A percentile compares a stretch with the other conserved stretches of the same genome.
phyloP scores from a whole-genome alignment of 1,140 invertebrate species.

The Leguminivora glycinivorella region DNA sequence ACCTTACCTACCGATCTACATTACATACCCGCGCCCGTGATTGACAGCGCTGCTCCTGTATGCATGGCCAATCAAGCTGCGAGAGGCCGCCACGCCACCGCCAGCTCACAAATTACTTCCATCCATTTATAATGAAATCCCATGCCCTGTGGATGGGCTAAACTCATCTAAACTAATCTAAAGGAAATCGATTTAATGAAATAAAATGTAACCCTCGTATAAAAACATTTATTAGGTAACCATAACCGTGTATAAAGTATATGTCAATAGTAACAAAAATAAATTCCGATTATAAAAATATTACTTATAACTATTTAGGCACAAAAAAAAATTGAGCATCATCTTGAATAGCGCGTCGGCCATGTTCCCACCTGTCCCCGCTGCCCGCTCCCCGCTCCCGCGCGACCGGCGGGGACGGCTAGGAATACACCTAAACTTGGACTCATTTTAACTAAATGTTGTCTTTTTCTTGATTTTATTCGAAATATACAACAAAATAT shows the following conservation, averaged over 20 bases:
- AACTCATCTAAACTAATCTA: no score
- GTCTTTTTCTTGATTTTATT: no score
- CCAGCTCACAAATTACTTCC: conserved; percentile 37
- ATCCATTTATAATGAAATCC: conserved; percentile 9
- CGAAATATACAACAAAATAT: no score
- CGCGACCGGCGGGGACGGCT: no score
- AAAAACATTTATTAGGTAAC: conserved; percentile 13
- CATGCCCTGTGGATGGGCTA: neutral
- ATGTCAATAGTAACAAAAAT: neutral
- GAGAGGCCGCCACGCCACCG: conserved; percentile 14
- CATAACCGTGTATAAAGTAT: neutral
- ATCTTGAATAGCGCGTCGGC: no score
- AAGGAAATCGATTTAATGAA: neutral
- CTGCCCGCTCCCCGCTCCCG: no score
- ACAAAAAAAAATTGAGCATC: neutral
- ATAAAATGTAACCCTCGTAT: conserved; percentile 30
- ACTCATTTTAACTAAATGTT: no score
- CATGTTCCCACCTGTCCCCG: no score
- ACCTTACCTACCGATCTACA: no score
- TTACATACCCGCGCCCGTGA: conserved; percentile 33
- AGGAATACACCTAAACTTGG: no score
- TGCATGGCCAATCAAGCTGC: conserved; percentile 45
- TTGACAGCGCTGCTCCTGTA: conserved; percentile 53
- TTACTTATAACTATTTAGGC: neutral
- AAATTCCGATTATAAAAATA: neutral